Base-by-base conservation (phyloP, 2,113 vertebrate species). In the Donacobius atricapilla region DNA sequence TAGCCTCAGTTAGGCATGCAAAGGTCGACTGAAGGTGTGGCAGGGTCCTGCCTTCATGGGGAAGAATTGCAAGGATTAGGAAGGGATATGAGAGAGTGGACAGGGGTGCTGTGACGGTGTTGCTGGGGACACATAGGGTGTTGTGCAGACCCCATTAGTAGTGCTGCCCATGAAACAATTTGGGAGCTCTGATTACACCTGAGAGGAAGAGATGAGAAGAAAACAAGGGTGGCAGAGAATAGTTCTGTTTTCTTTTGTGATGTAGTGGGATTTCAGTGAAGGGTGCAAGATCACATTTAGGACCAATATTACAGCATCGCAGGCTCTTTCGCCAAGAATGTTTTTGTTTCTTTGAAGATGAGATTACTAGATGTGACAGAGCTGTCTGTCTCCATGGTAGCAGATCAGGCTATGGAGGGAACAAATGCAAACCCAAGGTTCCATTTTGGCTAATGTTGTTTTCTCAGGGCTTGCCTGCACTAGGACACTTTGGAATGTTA, bases 261-360 rank as follows among this genome's bases (percentile, higher is more conserved):
- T 86, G 33, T 70, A 91, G 63, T 31, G 24, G 42, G 75, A 79
- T 93, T 94, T 90, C 47, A 77, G 4, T 51, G 87, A 80, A 83
- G 70, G 66, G 37, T 4, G 7, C 58, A 76, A 72, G 77, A 87
- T 82, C 70, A 15, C 58, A 30, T 80, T 89, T 89, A 95, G 75
- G 66, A 40, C 81, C 39, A 69, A 50, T 61, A 83, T 61, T 54
- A 53, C 12, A 91, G 53, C 73, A 94, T 96, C 88, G 54, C 75
- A 64, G 58, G 30, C 85, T 90, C 47, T 96, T 96, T 86, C 90
- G 70, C 75, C 60, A 92, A 73, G 78, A 91, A 90, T 93, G 75
- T 93, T 93, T 96, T 87, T 93, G 51, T 95, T 96, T 91, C 90
- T 96, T 95, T 96, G 90, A 93, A 86, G 90, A 83, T 95, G 91